phyloP scores from a whole-genome alignment of 2,888 invertebrate species.

The Willowsia nigromaculata region DNA sequence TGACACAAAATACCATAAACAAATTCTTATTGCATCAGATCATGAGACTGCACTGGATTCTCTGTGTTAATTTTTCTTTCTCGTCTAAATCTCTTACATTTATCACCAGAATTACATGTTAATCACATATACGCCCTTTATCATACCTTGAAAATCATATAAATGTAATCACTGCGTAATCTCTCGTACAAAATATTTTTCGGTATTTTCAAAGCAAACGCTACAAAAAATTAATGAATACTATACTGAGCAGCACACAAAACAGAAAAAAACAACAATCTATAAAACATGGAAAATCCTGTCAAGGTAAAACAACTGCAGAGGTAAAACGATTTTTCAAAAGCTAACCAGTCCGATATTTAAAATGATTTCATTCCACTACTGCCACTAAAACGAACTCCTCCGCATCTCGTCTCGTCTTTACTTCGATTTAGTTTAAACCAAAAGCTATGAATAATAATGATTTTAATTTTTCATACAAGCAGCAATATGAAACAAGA shows the following conservation, averaged over 20 bases:
- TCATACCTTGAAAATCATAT: not conserved
- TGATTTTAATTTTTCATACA: slow-evolving; percentile 20
- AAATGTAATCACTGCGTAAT: not conserved
- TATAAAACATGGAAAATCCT: too few relatives aligned
- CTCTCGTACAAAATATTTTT: not conserved
- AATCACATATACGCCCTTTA: not conserved
- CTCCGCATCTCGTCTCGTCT: slow-evolving; percentile 31
- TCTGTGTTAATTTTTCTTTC: not conserved
- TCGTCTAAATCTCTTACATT: not conserved
- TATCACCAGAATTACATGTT: not conserved
- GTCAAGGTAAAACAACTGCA: too few relatives aligned
- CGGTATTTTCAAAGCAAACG: not conserved
- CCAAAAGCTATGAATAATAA: slow-evolving; percentile 55
- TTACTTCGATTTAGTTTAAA: slow-evolving; percentile 7
- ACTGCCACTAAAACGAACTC: not conserved
- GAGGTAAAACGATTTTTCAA: too few relatives aligned
- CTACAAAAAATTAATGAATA: too few relatives aligned
- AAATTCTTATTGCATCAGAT: too few relatives aligned
- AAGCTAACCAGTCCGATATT: too few relatives aligned
- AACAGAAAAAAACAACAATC: too few relatives aligned
- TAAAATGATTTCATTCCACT: not conserved
- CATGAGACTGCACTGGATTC: too few relatives aligned
- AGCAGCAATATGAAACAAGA: not conserved
- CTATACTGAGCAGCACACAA: too few relatives aligned
- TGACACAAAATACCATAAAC: too few relatives aligned